These are phyloP conservation scores for Crocidura indochinensis DNA, from an alignment of 2,797 vertebrate genomes.

Conservation along the genomic window DNA sequence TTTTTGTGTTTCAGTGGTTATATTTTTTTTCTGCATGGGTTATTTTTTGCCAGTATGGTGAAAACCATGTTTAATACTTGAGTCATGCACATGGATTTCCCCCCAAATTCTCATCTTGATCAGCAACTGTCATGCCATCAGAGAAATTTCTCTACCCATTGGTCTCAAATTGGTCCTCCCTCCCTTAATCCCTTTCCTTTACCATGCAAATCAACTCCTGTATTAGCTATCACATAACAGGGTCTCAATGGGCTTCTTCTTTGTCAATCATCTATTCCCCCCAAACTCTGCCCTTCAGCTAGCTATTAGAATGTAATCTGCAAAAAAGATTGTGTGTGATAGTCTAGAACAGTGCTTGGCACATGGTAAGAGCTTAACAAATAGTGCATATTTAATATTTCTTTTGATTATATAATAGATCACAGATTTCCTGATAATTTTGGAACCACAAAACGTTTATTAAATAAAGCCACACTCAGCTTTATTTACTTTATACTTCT, in stretches of 20 bases:
- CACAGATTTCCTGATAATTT: constrained; percentile 7
- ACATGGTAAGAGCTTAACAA: neutral
- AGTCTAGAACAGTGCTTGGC: neutral
- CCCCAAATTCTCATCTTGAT: neutral
- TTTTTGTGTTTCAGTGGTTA: neutral
- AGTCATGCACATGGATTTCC: neutral
- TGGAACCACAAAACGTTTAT: neutral
- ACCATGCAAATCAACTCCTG: neutral
- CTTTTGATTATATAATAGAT: neutral
- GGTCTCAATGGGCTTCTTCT: neutral
- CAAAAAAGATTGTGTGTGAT: neutral
- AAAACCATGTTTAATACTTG: neutral
- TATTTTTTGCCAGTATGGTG: neutral
- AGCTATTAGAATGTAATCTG: neutral
- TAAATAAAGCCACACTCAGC: neutral
- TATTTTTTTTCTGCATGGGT: neutral
- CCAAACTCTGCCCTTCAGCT: too few species aligned
- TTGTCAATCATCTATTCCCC: neutral
- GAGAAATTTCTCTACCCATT: neutral
- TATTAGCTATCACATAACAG: neutral
- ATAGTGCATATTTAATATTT: neutral
- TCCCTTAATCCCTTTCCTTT: neutral
- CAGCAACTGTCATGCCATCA: too few species aligned
- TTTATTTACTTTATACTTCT: neutral
- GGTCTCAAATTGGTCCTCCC: neutral